Percentiles rank a stretch among this genome's conserved stretches.
Evolutionary conservation across 2,888 invertebrate species (phyloP).

Genomic region (Lysandra bellargus): DNA sequence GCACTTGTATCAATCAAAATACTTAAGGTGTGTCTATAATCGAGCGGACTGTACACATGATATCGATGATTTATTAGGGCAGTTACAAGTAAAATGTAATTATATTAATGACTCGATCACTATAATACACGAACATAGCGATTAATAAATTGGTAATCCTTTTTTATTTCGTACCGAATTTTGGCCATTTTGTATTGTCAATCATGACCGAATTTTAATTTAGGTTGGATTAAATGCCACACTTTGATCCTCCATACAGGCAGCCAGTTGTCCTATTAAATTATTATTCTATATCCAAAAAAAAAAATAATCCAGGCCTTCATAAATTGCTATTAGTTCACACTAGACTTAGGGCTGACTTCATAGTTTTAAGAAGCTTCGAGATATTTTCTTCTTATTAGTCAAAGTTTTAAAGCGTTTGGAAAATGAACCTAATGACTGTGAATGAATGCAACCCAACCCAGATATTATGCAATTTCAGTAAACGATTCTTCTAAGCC

Average conservation of each 20-base stretch:
- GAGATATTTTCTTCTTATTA: no score
- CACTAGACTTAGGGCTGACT: no score
- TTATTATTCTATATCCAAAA: neutral
- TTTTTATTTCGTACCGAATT: neutral
- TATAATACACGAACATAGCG: constrained; percentile 12
- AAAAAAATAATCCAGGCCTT: neutral
- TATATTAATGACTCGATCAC: constrained; percentile 34
- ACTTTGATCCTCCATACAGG: neutral
- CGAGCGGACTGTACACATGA: constrained; percentile 30
- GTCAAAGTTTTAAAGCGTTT: no score
- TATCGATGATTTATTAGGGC: constrained; percentile 44
- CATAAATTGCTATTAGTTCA: no score
- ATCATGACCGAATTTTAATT: constrained; percentile 14
- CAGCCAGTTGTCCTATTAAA: neutral
- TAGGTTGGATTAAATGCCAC: neutral
- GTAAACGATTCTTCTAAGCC: no score
- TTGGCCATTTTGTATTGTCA: neutral
- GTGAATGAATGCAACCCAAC: no score
- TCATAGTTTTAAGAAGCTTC: no score
- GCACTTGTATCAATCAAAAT: no score
- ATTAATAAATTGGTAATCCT: constrained; percentile 8
- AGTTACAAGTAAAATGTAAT: constrained; percentile 41
- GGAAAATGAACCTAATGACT: no score
- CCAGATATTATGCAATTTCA: no score
- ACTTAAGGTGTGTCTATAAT: no score